A percentile compares a stretch with the other conserved stretches of the same genome.
Conservation (phyloP, 92 coral and sea anemone genomes). For the Hydrozoanthus gracilis region DNA sequence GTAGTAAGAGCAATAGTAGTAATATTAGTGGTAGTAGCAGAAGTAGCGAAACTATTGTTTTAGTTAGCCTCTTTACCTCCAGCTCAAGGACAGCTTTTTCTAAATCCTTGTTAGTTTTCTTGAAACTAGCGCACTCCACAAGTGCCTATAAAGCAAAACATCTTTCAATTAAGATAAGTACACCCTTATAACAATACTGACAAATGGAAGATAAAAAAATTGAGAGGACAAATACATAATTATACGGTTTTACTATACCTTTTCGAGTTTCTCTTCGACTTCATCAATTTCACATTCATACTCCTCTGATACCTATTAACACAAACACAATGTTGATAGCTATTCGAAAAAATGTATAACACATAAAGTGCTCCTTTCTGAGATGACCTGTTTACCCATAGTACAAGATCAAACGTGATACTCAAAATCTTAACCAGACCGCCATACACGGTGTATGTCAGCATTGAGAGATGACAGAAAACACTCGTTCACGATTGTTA, state of each 20-base stretch:
- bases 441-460: too few relatives aligned
- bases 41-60: neutral
- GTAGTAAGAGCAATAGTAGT: neutral
- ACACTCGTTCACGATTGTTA: too few relatives aligned
- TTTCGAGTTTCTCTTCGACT: constrained; percentile 41
- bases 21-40: neutral
- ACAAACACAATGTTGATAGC: neutral
- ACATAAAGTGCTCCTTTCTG: too few relatives aligned
- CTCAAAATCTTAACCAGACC: too few relatives aligned
- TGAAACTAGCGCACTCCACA: constrained; percentile 64
- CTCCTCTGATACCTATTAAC: constrained; percentile 37
- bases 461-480: too few relatives aligned
- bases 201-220: neutral
- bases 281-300: constrained; percentile 45
- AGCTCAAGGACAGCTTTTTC: constrained; percentile 79
- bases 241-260: neutral
- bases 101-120: constrained; percentile 67
- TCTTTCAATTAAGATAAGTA: neutral
- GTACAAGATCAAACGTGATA: too few relatives aligned
- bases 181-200: neutral
- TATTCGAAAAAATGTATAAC: too few relatives aligned
- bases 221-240: neutral
- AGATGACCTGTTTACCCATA: too few relatives aligned
- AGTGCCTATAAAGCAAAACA: constrained; percentile 48
- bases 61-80: constrained; percentile 62